Evolutionary conservation across 1,140 invertebrate species (phyloP).

Genomic region (Trachelipus rathkii): DNA sequence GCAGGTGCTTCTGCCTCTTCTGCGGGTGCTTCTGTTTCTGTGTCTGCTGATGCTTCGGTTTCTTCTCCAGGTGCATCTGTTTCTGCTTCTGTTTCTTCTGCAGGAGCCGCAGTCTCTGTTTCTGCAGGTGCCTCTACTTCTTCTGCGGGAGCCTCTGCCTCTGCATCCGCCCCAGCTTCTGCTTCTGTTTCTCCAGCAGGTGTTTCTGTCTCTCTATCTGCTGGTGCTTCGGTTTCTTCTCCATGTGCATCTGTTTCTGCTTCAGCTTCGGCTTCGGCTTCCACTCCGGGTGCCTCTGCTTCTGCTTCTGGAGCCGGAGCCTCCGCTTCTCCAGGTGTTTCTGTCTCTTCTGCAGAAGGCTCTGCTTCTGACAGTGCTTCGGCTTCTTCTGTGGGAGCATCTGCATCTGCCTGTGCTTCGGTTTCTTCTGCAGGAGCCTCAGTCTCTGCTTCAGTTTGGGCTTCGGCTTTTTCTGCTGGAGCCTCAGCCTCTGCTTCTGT

Average conservation of each 20-base stretch:
- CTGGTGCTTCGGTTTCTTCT: too few species aligned
- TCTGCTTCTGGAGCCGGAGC: too few species aligned
- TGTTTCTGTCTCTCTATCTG: not conserved
- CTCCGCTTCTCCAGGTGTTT: not conserved
- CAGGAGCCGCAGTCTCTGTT: not conserved
- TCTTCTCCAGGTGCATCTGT: not conserved
- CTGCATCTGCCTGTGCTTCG: not conserved
- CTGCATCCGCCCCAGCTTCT: too few species aligned
- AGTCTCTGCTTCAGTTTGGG: not conserved
- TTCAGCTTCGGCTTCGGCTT: too few species aligned
- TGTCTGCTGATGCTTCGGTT: not conserved
- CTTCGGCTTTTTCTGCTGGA: not conserved
- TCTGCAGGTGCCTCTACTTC: too few species aligned
- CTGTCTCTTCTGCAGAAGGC: not conserved
- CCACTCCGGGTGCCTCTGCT: too few species aligned
- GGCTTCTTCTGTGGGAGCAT: not conserved
- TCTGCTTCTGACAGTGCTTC: not conserved
- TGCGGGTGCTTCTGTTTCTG: not conserved
- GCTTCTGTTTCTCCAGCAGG: too few species aligned
- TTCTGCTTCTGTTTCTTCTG: not conserved
- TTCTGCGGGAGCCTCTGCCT: too few species aligned
- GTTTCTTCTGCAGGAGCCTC: not conserved
- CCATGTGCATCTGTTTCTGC: too few species aligned
- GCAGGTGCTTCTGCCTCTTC: not conserved
- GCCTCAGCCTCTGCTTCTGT: not conserved